Conservation (phyloP, 2,113 vertebrate species). For the Australoheros scitulus region DNA sequence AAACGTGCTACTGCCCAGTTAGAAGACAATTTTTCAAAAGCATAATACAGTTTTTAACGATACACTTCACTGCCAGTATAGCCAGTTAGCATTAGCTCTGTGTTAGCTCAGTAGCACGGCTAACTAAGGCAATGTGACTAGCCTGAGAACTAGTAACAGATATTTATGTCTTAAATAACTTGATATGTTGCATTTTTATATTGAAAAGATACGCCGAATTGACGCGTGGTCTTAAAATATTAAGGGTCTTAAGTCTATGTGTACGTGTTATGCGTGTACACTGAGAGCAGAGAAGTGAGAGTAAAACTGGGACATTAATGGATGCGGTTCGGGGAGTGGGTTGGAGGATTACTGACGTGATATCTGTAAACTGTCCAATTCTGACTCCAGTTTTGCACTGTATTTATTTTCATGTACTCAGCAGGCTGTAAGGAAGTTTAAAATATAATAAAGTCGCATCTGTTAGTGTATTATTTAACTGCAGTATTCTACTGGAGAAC, state of each 20-base stretch:
- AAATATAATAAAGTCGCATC: not conserved
- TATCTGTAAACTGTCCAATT: not conserved
- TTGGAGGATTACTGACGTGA: not conserved
- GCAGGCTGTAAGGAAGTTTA: not conserved
- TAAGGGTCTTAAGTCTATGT: fast-evolving
- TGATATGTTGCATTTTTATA: fast-evolving
- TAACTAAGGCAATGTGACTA: not conserved
- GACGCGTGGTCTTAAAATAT: fast-evolving
- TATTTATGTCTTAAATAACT: conserved; percentile 6
- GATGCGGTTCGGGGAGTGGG: conserved; percentile 5
- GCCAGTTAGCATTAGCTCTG: conserved; percentile 60
- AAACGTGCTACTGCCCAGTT: not conserved
- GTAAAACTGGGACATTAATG: not conserved
- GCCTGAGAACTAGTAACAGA: not conserved
- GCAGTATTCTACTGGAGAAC: not conserved
- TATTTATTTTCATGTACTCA: not conserved
- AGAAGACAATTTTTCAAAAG: not conserved
- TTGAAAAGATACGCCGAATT: conserved; percentile 18
- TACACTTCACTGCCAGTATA: not conserved
- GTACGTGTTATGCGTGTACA: fast-evolving
- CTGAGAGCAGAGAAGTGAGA: fast-evolving
- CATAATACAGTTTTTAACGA: not conserved
- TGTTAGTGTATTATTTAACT: not conserved
- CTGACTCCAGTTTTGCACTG: not conserved
- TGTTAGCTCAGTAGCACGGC: conserved; percentile 40